phyloP scores from a whole-genome alignment of 2,888 invertebrate genomes.

The Pemphredon lugubris region DNA sequence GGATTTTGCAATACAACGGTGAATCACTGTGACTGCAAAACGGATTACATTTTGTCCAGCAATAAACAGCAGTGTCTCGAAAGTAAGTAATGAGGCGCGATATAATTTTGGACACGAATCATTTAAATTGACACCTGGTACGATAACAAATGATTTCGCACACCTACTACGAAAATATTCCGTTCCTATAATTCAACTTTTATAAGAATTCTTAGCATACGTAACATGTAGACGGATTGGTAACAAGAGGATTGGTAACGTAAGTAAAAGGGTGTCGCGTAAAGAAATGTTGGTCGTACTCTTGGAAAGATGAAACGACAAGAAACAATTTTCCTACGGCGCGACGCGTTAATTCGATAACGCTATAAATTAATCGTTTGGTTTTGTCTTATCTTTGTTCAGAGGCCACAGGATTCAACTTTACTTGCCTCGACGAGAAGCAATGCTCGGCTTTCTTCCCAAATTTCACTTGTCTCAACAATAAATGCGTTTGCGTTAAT shows the following conservation, averaged over 20 bases:
- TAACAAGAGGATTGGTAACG: too few relatives aligned
- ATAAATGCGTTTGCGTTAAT: conserved; percentile 65
- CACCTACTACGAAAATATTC: too few relatives aligned
- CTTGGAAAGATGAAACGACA: too few relatives aligned
- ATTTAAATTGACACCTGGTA: too few relatives aligned
- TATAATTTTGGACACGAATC: too few relatives aligned
- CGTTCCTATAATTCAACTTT: too few relatives aligned
- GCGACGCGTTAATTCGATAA: background rate
- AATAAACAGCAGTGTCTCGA: conserved; percentile 52
- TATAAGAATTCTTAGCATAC: too few relatives aligned
- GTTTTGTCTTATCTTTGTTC: background rate
- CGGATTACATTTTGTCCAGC: conserved; percentile 47
- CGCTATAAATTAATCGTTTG: background rate
- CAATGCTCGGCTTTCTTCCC: conserved; percentile 56
- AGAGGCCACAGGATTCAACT: conserved; percentile 34
- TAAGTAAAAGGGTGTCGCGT: too few relatives aligned
- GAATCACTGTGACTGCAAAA: conserved; percentile 61
- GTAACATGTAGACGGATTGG: too few relatives aligned
- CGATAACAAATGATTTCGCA: too few relatives aligned
- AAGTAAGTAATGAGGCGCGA: conserved; percentile 49
- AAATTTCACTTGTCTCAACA: conserved; percentile 58
- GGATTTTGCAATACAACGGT: conserved; percentile 62
- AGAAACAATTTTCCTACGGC: background rate
- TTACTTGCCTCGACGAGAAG: conserved; percentile 53
- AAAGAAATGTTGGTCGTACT: too few relatives aligned